Evolutionary conservation across 2,797 vertebrate species (phyloP).

Genomic region (Helostoma temminkii): DNA sequence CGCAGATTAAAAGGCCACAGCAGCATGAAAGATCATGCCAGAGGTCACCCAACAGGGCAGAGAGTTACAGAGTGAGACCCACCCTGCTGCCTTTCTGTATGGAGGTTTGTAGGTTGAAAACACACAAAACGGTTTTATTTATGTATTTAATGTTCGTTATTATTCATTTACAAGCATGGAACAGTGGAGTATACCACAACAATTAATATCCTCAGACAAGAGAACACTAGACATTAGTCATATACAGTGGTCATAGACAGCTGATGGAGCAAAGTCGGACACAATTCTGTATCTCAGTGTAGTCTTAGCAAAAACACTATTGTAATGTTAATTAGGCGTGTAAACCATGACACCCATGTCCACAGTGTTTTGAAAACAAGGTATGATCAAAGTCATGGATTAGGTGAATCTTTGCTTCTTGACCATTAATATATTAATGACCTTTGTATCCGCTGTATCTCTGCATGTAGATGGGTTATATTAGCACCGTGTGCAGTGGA

Average conservation of each 20-base stretch:
- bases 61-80: slow-evolving; percentile 81
- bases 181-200: background rate
- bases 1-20: slow-evolving; percentile 54
- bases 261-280: too few species aligned
- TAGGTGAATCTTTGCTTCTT: too few species aligned
- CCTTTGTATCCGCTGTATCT: slow-evolving; percentile 17
- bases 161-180: background rate
- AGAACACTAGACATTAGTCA: too few species aligned
- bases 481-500: slow-evolving; percentile 90
- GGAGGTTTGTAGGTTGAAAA: slow-evolving; percentile 84
- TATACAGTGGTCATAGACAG: too few species aligned
- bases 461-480: slow-evolving; percentile 88
- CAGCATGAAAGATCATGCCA: slow-evolving; percentile 38
- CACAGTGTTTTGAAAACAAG: background rate
- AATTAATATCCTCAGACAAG: background rate
- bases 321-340: too few species aligned
- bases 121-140: background rate
- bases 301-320: too few species aligned
- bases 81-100: slow-evolving; percentile 86
- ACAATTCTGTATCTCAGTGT: too few species aligned
- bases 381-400: too few species aligned
- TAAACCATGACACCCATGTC: too few species aligned
- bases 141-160: background rate
- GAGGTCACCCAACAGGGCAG: slow-evolving; percentile 64
- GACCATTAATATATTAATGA: background rate